A percentile compares a stretch with the other conserved stretches of the same genome.
phyloP scores from a whole-genome alignment of 2,888 invertebrate genomes.

The Nebria brevicollis region DNA sequence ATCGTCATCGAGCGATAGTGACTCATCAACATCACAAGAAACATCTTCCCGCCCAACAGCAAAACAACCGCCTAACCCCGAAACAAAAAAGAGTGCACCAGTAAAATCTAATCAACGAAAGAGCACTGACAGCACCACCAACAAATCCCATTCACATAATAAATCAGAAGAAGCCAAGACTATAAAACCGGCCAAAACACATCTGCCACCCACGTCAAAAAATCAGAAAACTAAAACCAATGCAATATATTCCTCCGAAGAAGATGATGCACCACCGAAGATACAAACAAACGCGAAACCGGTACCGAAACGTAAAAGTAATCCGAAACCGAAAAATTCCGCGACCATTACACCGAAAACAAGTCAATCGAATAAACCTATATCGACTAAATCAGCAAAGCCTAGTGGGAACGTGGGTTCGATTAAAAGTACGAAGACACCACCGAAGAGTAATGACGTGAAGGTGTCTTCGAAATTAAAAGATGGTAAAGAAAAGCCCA shows the following conservation, averaged over 20 bases:
- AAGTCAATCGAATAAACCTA: conserved; percentile 62
- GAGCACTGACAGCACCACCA: conserved; percentile 52
- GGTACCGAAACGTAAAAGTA: conserved; percentile 65
- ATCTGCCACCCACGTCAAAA: conserved; percentile 46
- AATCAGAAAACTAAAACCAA: conserved; percentile 61
- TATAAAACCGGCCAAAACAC: conserved; percentile 48
- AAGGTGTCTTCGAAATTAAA: conserved; percentile 54
- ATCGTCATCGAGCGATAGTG: conserved; percentile 76
- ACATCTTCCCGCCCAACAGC: conserved; percentile 54
- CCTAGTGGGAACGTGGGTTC: conserved; percentile 58
- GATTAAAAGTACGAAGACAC: conserved; percentile 39
- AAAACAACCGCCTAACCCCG: conserved; percentile 55
- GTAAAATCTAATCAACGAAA: conserved; percentile 58
- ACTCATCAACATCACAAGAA: conserved; percentile 70
- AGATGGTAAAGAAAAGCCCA: conserved; percentile 56
- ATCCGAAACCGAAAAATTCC: conserved; percentile 72
- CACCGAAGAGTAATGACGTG: conserved; percentile 39
- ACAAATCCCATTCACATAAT: conserved; percentile 24
- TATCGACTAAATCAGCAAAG: conserved; percentile 50
- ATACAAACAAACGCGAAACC: conserved; percentile 53
- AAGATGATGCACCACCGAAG: conserved; percentile 63
- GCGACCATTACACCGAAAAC: conserved; percentile 71
- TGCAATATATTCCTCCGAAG: conserved; percentile 71
- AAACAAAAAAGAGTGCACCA: conserved; percentile 58
- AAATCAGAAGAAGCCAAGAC: conserved; percentile 33